phyloP scores from a whole-genome alignment of 2,888 invertebrate genomes.

The Drosophila pseudotakahashii region DNA sequence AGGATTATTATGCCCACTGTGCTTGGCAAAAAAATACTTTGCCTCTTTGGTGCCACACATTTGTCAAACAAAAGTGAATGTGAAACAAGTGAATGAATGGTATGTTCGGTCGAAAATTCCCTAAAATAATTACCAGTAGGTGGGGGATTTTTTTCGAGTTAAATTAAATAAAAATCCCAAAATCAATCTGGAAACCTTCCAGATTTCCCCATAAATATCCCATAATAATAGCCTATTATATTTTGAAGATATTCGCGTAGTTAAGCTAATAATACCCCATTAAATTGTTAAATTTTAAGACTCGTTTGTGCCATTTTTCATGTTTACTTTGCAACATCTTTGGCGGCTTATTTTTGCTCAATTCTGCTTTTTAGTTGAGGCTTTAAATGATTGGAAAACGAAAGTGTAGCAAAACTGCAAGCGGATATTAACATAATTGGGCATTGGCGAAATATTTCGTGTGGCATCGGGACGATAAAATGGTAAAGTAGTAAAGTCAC shows the following conservation, averaged over 20 bases:
- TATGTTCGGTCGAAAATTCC: conserved; percentile 4
- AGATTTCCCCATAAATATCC: conserved; percentile 9
- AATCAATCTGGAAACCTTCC: conserved; percentile 1
- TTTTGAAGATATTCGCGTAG: conserved; percentile 13
- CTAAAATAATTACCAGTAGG: neutral
- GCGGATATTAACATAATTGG: conserved; percentile 39
- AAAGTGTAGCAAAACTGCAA: conserved; percentile 37
- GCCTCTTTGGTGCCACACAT: conserved; percentile 11
- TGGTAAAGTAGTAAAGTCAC: conserved; percentile 19
- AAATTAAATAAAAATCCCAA: neutral
- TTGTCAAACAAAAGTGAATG: conserved; percentile 27
- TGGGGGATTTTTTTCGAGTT: neutral
- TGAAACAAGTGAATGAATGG: conserved; percentile 10
- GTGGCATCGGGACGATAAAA: conserved; percentile 16
- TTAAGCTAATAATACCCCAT: conserved; percentile 30
- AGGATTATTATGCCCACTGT: neutral
- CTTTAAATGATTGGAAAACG: conserved; percentile 21
- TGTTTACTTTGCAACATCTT: conserved; percentile 35
- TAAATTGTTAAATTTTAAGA: conserved; percentile 29
- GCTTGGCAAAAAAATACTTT: conserved; percentile 6
- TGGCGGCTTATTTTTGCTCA: conserved; percentile 18
- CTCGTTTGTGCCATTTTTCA: conserved; percentile 36
- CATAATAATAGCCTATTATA: conserved; percentile 25
- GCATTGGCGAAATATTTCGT: conserved; percentile 28
- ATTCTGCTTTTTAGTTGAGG: conserved; percentile 12